Evolutionary conservation across 37 sponge, comb jelly and placozoan species (phyloP), one percentile per base, ranked within the genome.

Genomic region (Geodia barretti): DNA sequence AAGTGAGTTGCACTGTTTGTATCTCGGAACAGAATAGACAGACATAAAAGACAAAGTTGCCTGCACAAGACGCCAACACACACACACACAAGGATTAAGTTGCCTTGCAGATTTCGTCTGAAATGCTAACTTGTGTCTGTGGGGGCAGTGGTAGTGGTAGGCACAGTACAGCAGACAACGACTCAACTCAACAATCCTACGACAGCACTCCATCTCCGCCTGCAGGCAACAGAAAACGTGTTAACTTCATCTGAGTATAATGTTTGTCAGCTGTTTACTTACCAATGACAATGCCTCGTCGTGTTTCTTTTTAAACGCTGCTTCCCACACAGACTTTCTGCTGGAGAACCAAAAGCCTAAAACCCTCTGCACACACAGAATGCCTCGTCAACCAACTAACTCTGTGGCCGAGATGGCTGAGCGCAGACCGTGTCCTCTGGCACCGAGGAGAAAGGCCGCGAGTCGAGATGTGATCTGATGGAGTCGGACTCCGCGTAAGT

Each of bases 141-240:
- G 40, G 37, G 62, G 59, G 28, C 78, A 43, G 72, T 82, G 68
- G 63, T 78, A 78, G 61, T 88, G 73, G 61, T 85, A 88, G 41
- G 65, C 82, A 37, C 74, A 81, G n/a, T 70, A 74, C 1, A 92
- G n/a, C 7, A 59, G 0, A 31, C 14, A 29, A 62, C 81, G 79
- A 64, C 87, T 77, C 26, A 90, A 41, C 69, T 80, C 58, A 0
- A 86, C 84, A 0, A 90, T 68, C 34, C 80, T 61, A 38, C 84
- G 58, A 66, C 94, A 93, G 77, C 94, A 93, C 19, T 82, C 71
- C 58, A 93, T 67, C 65, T 93, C 94, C 21, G 70, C 58, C 84
- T 87, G 69, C 65, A 73, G 19, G 64, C 54, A 47, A 7, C 17
- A 41, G 2, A 61, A 24, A 81, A 19, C 60, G 11, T 20, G 60